Evolutionary conservation across 2,888 invertebrate species (phyloP), one percentile per base, ranked within the genome.

Genomic region (Apodemia mormo): DNA sequence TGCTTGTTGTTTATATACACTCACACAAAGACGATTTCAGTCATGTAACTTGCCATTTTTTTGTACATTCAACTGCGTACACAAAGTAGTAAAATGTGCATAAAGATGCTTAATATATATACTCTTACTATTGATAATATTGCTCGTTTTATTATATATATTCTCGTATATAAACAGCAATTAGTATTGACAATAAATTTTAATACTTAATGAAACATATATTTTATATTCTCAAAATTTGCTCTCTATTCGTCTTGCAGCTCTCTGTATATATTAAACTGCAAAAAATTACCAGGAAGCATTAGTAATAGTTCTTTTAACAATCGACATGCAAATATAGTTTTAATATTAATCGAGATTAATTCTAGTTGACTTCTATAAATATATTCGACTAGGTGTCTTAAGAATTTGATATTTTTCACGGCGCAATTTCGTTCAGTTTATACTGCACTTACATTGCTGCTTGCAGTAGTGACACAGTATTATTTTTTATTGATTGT

Each of bases 401-500:
- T 61, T 67, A 68, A 67, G 61, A 58, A 56, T 66, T 54, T 43
- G 67, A 68, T 49, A 65, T 65, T 70, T 71, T 58, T 70, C 61
- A 66, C 66, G 71, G 70, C 66, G 65, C 70, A 68, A 74, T 78
- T 78, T 61, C 66, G 68, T 69, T 49, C 37, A 70, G 68, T 64
- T 33, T 78, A 76, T 79, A 82, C 81, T 85, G 82, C 82, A 83
- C 82, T 83, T 83, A 87, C 83, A 82, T 85, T 85, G 83, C 88
- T 87, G 86, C 87, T 84, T 77, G 86, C 88, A 88, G 88, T 85
- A 88, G 85, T 89, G 85, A 89, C 83, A 88, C 92, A 92, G 91
- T 92, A 93, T 93, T 93, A 93, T 92, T 92, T 92, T 90, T 85
- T 81, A 85, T 82, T 81, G 69, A 69, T 85, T 70, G 73, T 86